Base-by-base conservation (phyloP, 2,888 invertebrate genomes). In the Sympetrum striolatum region DNA sequence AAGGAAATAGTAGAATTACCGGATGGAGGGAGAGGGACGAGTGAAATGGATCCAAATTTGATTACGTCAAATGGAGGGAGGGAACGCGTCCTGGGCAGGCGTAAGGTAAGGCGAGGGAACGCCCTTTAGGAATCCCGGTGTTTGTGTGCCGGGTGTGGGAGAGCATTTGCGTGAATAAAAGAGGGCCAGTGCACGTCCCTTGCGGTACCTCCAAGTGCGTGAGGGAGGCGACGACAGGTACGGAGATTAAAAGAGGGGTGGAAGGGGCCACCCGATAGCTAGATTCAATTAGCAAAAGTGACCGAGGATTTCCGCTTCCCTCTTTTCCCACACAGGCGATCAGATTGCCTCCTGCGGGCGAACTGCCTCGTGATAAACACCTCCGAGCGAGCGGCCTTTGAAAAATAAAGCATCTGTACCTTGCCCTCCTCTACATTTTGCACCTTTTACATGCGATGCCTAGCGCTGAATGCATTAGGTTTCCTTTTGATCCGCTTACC, bases 211-310 rank as follows among this genome's bases (percentile, higher is more conserved):
- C 25, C 80, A 25, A 31, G 31, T n/a, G 35, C 35, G 80, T 35
- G 80, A 22, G 80, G 48, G 64, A n/a, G n/a, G 64, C 64, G 64
- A 64, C 64, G 64, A 64, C 64, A 64, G 64, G 64, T 64, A 73
- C 73, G 12, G 73, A 73, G 64, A 64, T 64, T 64, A 64, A 64
- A 73, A 25, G 73, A 14, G 73, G 25, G n/a, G 18, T 1, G 18
- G 53, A 22, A 25, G 44, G 81, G 31, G 82, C 82, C 58, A 44
- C 82, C 82, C 82, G 53, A 58, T 53, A 53, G 60, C 86, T 60
- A 86, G 86, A 86, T 86, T 86, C 86, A 86, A 86, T 86, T 86
- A 86, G 86, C 86, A 64, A 64, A 64, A 86, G 86, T 86, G 86
- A 86, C 86, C 86, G 82, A 35, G 82, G 82, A 64, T 82, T 82